Evolutionary conservation across 2,797 vertebrate species (phyloP).

Genomic region (Hozukius guyotensis): DNA sequence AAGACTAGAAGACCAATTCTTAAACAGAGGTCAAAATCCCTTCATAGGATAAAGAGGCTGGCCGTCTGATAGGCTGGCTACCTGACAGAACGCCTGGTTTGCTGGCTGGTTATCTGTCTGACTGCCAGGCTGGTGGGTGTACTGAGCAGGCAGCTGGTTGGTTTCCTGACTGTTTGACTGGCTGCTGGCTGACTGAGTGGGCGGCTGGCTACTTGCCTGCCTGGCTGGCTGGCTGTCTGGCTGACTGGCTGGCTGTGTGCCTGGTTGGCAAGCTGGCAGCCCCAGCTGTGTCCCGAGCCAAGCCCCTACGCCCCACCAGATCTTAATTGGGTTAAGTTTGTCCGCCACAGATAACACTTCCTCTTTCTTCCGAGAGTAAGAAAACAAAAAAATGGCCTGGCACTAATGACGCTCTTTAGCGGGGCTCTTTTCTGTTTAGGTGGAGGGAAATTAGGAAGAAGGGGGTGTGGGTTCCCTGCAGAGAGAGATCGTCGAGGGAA

Average conservation of each 20-base stretch:
- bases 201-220: constrained; percentile 48
- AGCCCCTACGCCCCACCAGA: constrained; percentile 83
- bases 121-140: constrained; percentile 25
- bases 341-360: constrained; percentile 88
- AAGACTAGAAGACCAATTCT: background rate
- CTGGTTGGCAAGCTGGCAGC: constrained; percentile 73
- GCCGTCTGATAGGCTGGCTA: constrained; percentile 10
- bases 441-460: constrained; percentile 84
- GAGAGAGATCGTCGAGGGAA: constrained; percentile 77
- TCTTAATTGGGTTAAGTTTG: constrained; percentile 91
- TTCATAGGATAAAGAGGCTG: constrained; percentile 2
- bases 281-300: constrained; percentile 76
- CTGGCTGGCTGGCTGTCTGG: constrained; percentile 53
- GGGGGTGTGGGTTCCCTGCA: constrained; percentile 76
- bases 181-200: constrained; percentile 50
- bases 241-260: constrained; percentile 59
- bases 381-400: constrained; percentile 73
- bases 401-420: constrained; percentile 85
- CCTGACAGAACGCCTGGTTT: constrained; percentile 26
- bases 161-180: constrained; percentile 48
- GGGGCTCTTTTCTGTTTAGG: constrained; percentile 82
- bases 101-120: constrained; percentile 25
- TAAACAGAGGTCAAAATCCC: constrained; percentile 10
- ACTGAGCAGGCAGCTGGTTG: constrained; percentile 43
- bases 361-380: constrained; percentile 85